phyloP scores from a whole-genome alignment of 2,113 vertebrate species.

The Girardinichthys multiradiatus region DNA sequence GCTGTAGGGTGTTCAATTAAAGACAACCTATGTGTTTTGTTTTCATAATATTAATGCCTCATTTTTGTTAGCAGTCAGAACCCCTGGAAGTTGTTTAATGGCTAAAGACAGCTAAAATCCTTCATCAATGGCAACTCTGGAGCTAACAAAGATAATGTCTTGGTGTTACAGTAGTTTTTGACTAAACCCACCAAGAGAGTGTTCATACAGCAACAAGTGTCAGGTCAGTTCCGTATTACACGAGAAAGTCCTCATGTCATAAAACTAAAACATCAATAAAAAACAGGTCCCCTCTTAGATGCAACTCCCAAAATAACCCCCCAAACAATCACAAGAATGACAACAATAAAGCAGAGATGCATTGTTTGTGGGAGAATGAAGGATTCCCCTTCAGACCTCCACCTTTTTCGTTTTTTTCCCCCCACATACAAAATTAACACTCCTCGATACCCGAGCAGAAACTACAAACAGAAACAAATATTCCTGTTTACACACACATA shows the following conservation, averaged over 20 bases:
- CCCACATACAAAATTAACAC: slow-evolving; percentile 57
- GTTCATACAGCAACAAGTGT: slow-evolving; percentile 45
- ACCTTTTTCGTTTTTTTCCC: slow-evolving; percentile 29
- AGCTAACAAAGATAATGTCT: slow-evolving; percentile 36
- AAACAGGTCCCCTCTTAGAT: slow-evolving; percentile 58
- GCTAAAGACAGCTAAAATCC: slow-evolving; percentile 37
- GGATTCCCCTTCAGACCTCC: slow-evolving; percentile 32
- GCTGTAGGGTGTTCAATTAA: slow-evolving; percentile 11
- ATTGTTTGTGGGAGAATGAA: slow-evolving; percentile 55
- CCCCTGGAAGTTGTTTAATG: slow-evolving; percentile 48
- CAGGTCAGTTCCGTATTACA: slow-evolving; percentile 49
- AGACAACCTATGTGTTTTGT: slow-evolving; percentile 24
- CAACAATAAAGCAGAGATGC: slow-evolving; percentile 75
- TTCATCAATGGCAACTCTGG: slow-evolving; percentile 38
- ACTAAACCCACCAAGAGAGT: slow-evolving; percentile 31
- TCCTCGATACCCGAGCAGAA: slow-evolving; percentile 51
- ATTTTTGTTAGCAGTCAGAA: slow-evolving; percentile 41
- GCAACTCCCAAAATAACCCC: slow-evolving; percentile 58
- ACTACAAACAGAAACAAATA: slow-evolving; percentile 71
- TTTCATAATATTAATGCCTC: slow-evolving; percentile 41
- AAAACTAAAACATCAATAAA: slow-evolving; percentile 61
- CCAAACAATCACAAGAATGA: slow-evolving; percentile 78
- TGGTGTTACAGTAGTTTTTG: slow-evolving; percentile 31
- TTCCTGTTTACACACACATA: slow-evolving; percentile 83
- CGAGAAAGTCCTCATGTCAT: slow-evolving; percentile 56